A percentile compares a stretch with the other conserved stretches of the same genome.
Conservation (phyloP, 2,797 vertebrate genomes). For the Tenualosa thibaudeaui region DNA sequence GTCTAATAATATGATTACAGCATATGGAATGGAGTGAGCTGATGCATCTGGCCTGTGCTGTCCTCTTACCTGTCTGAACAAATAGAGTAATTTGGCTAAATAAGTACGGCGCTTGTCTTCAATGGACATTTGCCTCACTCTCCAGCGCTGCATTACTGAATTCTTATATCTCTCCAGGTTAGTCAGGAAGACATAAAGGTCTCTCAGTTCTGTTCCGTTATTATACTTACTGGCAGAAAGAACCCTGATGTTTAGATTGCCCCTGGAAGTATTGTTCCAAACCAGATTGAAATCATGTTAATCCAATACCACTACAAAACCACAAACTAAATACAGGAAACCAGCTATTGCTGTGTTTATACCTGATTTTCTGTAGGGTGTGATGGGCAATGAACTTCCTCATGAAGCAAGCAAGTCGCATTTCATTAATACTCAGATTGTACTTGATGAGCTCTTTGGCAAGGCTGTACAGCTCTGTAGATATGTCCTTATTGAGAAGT, state of each 20-base stretch:
- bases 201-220: neutral
- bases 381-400: neutral
- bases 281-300: neutral
- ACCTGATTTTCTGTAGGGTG: neutral
- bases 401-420: neutral
- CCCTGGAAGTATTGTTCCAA: neutral
- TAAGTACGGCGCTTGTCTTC: neutral
- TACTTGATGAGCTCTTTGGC: neutral
- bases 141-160: neutral
- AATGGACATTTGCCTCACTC: neutral
- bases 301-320: neutral
- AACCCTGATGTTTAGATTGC: neutral
- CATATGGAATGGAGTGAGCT: neutral
- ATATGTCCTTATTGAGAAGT: neutral
- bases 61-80: conserved; percentile 11
- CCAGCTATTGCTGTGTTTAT: neutral
- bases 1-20: no score
- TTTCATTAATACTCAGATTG: neutral
- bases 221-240: neutral
- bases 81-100: neutral
- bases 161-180: neutral
- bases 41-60: neutral
- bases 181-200: conserved; percentile 2
- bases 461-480: neutral
- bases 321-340: neutral